Base-by-base conservation (phyloP, 2,888 invertebrate species). In the Nomada flava region DNA sequence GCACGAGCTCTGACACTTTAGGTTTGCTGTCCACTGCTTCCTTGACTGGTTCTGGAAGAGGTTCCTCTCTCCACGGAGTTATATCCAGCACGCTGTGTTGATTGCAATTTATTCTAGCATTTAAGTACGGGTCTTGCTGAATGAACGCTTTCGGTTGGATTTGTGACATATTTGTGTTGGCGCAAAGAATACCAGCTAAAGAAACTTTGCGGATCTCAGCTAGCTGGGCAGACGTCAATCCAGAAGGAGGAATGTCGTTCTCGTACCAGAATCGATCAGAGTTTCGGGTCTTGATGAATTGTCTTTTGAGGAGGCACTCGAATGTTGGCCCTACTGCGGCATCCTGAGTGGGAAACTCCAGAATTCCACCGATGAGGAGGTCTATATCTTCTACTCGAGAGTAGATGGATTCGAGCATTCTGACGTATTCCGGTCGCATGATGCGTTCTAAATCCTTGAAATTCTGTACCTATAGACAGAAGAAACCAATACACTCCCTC, bases 231-330 rank as follows among this genome's bases (percentile, higher is more conserved):
- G 96, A 95, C 0, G 95, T 95, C 83, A 98, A 95, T 0, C 98
- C 97, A 20, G 98, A 98, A 0, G 98, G 98, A 0, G 98, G 98
- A 63, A 98, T 95, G 91, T 98, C 98, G 92, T 98, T 98, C 93
- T 99, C 98, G 91, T 98, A 98, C 98, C 98, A 99, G 93, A 98
- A 98, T 83, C 98, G 95, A 94, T 99, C 99, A 72, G 98, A 97
- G 89, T 96, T 96, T 89, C 98, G 96, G 9, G 98, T 94, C 84
- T 96, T 96, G 55, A 96, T 95, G 92, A 99, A 98, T 93, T 98
- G 98, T 72, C 96, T 93, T 42, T 96, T 97, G 13, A 98, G 92
- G 10, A 99, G 95, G 90, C 98, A 99, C n/a, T 97, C 96, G 70
- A 98, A 96, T 0, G 98, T 98, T 0, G 97, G 97, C 1, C 98